phyloP scores from a whole-genome alignment of 2,888 invertebrate genomes.

The Nemotelus pantherinus region DNA sequence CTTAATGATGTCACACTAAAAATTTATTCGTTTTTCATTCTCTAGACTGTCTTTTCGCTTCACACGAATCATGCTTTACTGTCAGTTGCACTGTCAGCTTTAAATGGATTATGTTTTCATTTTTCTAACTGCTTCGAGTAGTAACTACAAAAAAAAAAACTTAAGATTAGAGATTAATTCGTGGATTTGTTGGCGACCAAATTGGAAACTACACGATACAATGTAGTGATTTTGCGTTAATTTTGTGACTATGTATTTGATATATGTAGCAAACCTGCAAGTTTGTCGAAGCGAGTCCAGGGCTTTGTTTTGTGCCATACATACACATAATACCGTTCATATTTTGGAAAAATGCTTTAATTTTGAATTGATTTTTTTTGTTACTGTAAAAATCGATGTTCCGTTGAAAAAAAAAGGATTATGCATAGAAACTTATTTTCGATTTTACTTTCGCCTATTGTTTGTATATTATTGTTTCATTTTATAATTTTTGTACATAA shows the following conservation, averaged over 20 bases:
- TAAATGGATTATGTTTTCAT: constrained; percentile 26
- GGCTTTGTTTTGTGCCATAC: constrained; percentile 37
- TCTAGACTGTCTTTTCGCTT: constrained; percentile 36
- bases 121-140: not conserved
- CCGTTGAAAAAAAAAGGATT: not conserved
- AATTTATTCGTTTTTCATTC: constrained; percentile 34
- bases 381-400: no score
- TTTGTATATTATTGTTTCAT: not conserved
- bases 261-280: constrained; percentile 19
- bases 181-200: not conserved
- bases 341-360: no score
- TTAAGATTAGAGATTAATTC: no score
- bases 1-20: no score
- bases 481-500: not conserved
- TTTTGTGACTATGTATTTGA: not conserved
- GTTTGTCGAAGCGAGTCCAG: not conserved
- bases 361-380: no score
- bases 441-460: not conserved
- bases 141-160: not conserved
- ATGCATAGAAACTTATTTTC: not conserved
- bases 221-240: constrained; percentile 39
- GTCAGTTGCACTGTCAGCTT: constrained; percentile 34
- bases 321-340: not conserved
- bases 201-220: constrained; percentile 21
- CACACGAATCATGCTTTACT: constrained; percentile 19